Base-by-base conservation (phyloP, 2,113 vertebrate species). In the Cyanoderma ruficeps region DNA sequence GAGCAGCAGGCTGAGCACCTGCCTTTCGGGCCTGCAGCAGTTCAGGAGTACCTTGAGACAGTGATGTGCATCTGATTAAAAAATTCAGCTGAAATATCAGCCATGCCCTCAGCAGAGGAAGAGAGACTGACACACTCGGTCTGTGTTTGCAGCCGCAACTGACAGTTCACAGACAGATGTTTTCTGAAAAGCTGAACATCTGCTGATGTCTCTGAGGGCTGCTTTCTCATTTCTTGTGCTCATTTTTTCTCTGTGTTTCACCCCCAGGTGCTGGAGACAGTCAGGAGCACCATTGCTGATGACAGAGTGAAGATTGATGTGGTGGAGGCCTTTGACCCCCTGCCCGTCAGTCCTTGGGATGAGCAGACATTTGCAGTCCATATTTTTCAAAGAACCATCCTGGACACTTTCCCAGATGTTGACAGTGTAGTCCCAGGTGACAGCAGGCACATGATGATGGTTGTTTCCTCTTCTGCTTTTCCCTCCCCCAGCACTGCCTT, bases 351-450 rank as follows among this genome's bases (percentile, higher is more conserved):
- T 78, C 98, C 99, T 4, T 97, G 96, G 79, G 98, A 98, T 71
- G 98, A 98, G 57, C 97, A 95, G 55, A 97, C 98, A 2, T 98
- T 99, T 79, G 99, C 98, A 64, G 98, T 98, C 93, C 99, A 99
- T 87, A 94, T 99, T 94, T 98, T 99, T 42, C 98, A 97, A 90
- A 98, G 98, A 92, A 99, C 99, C 5, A 90, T 99, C 69, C 89
- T 97, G 91, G 98, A 99, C 47, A 95, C 97, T 93, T 99, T 99
- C 96, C 99, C 99, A n/a, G 94, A 98, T 77, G 93, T 99, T 68
- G 89, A 83, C 75, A 97, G 97, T 28, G 95, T 99, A 18, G 98
- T 96, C 71, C 99, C 99, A 98, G 99, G 99, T 99, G 97, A 95
- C 95, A 92, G 39, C 81, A 90, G 89, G 71, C 94, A 84, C 71